Conservation (phyloP, 2,797 vertebrate species). For the Nannoperca australis region DNA sequence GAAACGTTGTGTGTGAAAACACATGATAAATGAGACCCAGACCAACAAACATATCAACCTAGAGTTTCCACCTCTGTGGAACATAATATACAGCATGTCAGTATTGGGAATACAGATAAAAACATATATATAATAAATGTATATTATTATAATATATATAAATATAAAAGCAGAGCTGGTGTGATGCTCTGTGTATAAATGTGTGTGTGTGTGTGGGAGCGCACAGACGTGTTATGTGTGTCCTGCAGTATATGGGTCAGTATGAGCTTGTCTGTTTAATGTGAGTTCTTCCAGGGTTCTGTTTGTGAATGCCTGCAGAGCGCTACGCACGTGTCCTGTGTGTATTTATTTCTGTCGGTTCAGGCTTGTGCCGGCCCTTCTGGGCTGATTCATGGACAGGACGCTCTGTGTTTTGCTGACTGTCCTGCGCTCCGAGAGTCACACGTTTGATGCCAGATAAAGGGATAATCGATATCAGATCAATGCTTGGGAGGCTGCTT, state of each 20-base stretch:
- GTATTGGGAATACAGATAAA: slow-evolving; percentile 1
- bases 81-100: slow-evolving; percentile 11
- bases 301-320: slow-evolving; percentile 25
- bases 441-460: background rate
- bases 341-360: slow-evolving; percentile 21
- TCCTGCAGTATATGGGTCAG: slow-evolving; percentile 28
- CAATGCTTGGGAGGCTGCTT: background rate
- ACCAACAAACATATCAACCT: background rate
- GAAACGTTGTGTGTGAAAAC: slow-evolving; percentile 12
- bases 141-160: too few species aligned
- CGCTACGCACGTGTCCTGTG: slow-evolving; percentile 3
- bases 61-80: slow-evolving; percentile 3
- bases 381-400: background rate
- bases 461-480: background rate
- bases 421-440: background rate
- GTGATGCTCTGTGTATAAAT: slow-evolving; percentile 16
- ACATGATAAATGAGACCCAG: slow-evolving; percentile 26
- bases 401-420: background rate
- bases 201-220: background rate
- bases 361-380: slow-evolving; percentile 2
- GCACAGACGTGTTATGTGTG: background rate
- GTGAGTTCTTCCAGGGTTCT: slow-evolving; percentile 14
- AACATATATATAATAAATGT: background rate
- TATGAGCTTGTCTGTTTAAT: slow-evolving; percentile 45
- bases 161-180: slow-evolving; percentile 7